A percentile compares a stretch with the other conserved stretches of the same genome.
Conservation (phyloP, 2,113 vertebrate genomes). For the Tenebrosternarchus preto region DNA sequence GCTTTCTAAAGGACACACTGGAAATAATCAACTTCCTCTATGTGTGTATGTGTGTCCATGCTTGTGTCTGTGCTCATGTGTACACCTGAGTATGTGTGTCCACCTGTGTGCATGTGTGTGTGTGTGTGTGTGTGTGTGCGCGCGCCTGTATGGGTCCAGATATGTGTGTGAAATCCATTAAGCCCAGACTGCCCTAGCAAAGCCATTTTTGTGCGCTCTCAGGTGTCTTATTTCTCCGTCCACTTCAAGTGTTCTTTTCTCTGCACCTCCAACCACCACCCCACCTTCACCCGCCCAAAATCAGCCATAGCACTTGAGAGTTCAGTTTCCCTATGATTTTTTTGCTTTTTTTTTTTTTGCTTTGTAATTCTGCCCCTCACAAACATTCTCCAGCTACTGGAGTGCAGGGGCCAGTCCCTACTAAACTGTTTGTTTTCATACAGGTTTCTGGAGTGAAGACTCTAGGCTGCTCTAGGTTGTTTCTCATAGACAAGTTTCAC, state of each 20-base stretch:
- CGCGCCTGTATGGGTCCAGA: neutral
- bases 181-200: conserved; percentile 37
- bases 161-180: conserved; percentile 54
- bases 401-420: too few species aligned
- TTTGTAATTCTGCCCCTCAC: conserved; percentile 4
- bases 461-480: too few species aligned
- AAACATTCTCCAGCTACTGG: neutral
- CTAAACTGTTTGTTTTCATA: too few species aligned
- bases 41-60: neutral
- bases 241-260: conserved; percentile 40
- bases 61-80: neutral
- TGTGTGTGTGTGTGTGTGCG: neutral
- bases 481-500: too few species aligned
- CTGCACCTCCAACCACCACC: neutral
- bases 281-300: neutral
- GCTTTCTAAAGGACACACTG: conserved; percentile 58
- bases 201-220: conserved; percentile 35
- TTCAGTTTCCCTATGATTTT: conserved; percentile 19
- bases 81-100: neutral
- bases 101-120: neutral
- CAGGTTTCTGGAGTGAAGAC: too few species aligned
- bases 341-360: neutral
- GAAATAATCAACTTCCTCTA: conserved; percentile 52
- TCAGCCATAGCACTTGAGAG: neutral
- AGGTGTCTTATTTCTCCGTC: conserved; percentile 40